Percentiles rank a stretch among this genome's conserved stretches.
These are phyloP conservation scores for Eumaeus atala DNA, from an alignment of 1,140 invertebrate genomes.

Conservation along the genomic window DNA sequence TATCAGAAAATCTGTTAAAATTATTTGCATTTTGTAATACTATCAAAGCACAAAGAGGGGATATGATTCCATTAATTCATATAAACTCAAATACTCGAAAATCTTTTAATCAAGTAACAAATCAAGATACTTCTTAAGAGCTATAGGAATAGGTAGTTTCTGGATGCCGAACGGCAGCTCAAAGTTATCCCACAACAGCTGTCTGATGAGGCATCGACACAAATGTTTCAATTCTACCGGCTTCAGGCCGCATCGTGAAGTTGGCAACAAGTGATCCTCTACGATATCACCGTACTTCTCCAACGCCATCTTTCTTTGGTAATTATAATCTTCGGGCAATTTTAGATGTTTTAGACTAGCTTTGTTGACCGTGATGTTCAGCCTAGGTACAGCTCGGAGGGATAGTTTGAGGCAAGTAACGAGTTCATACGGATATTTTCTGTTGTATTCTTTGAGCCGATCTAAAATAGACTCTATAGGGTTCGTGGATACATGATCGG, in stretches of 20 bases:
- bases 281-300: conserved; percentile 78
- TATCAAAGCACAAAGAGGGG: too few species aligned
- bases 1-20: too few species aligned
- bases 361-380: conserved; percentile 56
- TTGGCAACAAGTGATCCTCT: conserved; percentile 77
- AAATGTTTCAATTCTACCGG: conserved; percentile 79
- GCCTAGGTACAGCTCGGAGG: conserved; percentile 76
- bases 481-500: conserved; percentile 66
- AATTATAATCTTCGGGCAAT: conserved; percentile 60
- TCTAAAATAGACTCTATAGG: conserved; percentile 77
- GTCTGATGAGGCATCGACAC: conserved; percentile 79
- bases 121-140: conserved; percentile 81
- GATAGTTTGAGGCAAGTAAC: conserved; percentile 80
- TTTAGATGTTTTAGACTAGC: conserved; percentile 42
- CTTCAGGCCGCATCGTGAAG: conserved; percentile 75
- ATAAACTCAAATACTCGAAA: neutral
- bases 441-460: conserved; percentile 77
- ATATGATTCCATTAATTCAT: too few species aligned
- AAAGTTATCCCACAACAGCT: conserved; percentile 79
- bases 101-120: conserved; percentile 78
- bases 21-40: too few species aligned
- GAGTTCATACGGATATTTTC: conserved; percentile 79
- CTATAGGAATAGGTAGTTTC: conserved; percentile 77
- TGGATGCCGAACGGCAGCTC: conserved; percentile 83
- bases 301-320: conserved; percentile 73